phyloP scores from a whole-genome alignment of 2,113 vertebrate species.

The Corythornis vintsioides region DNA sequence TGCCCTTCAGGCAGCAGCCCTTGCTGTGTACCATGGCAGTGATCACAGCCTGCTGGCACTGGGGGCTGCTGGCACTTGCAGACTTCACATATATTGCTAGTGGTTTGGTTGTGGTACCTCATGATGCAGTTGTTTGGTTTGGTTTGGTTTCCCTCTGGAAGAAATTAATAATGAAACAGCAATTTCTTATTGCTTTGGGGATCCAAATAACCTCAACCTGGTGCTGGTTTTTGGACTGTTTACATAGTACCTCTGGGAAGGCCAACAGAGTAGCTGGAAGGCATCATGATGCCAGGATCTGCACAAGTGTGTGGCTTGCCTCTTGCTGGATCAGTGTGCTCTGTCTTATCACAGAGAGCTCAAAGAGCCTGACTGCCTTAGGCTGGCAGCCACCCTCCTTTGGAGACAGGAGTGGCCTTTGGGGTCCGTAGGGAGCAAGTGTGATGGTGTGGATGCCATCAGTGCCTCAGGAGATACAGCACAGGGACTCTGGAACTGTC shows the following conservation, averaged over 20 bases:
- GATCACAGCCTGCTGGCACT: rapidly evolving
- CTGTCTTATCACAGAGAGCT: too few relatives aligned
- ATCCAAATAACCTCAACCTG: not conserved
- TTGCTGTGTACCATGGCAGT: rapidly evolving
- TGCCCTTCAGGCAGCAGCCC: rapidly evolving
- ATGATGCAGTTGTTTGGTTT: not conserved
- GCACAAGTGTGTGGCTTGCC: too few relatives aligned
- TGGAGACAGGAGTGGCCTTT: not conserved
- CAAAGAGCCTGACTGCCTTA: too few relatives aligned
- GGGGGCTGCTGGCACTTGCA: not conserved
- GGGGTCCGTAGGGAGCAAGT: rapidly evolving
- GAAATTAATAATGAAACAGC: not conserved
- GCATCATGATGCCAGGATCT: rapidly evolving
- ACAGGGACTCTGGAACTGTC: not conserved
- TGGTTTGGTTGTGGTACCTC: not conserved
- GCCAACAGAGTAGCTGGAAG: rapidly evolving
- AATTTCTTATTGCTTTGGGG: not conserved
- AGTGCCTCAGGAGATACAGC: not conserved
- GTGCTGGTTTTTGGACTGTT: rapidly evolving
- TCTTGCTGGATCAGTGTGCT: not conserved
- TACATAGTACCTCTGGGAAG: not conserved
- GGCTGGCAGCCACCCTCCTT: not conserved
- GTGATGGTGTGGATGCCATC: not conserved
- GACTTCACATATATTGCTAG: rapidly evolving
- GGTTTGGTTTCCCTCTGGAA: not conserved